Conservation (phyloP, 2,888 invertebrate species). For the Brachycybe producta region DNA sequence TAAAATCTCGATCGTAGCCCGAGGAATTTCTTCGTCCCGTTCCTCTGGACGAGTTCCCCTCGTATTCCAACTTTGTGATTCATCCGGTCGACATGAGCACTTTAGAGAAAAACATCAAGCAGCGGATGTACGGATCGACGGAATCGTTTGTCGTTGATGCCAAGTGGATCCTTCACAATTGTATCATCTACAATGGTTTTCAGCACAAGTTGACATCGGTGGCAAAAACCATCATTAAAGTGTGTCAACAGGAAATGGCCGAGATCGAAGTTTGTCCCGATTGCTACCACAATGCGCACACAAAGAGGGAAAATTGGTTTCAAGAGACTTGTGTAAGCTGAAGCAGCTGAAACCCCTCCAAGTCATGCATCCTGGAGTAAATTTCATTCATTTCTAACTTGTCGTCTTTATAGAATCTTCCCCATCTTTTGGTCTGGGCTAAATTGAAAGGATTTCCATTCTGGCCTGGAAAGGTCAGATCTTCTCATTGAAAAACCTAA, state of each 20-base stretch:
- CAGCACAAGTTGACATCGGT: conserved; percentile 61
- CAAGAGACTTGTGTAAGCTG: conserved; percentile 65
- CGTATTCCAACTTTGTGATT: conserved; percentile 66
- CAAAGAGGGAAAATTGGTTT: conserved; percentile 71
- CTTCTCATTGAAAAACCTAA: conserved; percentile 6
- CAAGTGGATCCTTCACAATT: conserved; percentile 89
- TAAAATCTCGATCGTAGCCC: conserved; percentile 19
- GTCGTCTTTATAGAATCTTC: conserved; percentile 44
- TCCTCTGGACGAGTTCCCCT: conserved; percentile 52
- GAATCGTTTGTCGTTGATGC: conserved; percentile 80
- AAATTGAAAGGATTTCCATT: conserved; percentile 92
- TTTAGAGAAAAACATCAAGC: conserved; percentile 58
- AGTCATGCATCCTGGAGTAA: too few species aligned
- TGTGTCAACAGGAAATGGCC: conserved; percentile 73
- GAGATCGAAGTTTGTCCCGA: conserved; percentile 90
- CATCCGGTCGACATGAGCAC: conserved; percentile 73
- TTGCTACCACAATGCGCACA: conserved; percentile 77
- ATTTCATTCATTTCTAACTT: too few species aligned
- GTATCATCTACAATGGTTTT: conserved; percentile 76
- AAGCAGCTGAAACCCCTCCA: too few species aligned
- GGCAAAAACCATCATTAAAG: conserved; percentile 65
- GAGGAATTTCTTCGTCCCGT: conserved; percentile 68
- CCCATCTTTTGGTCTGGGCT: conserved; percentile 88
- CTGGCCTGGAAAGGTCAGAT: conserved; percentile 76
- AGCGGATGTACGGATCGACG: conserved; percentile 66